Percentiles rank a stretch among this genome's conserved stretches.
Conservation (phyloP, 92 coral and sea anemone genomes). For the Umimayanthus chanpuru region DNA sequence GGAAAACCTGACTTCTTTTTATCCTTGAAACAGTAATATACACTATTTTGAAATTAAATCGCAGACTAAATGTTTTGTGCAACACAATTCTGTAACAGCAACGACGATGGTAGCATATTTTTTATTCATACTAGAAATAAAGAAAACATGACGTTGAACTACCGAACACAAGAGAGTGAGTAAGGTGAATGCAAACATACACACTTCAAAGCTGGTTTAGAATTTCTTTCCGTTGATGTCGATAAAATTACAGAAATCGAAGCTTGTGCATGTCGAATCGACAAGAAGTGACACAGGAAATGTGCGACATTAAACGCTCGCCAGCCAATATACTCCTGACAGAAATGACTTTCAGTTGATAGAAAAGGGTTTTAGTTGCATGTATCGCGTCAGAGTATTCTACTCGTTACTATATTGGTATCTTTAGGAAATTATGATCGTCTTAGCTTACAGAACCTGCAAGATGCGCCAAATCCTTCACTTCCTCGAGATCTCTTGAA, state of each 20-base stretch:
- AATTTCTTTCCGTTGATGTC: not conserved
- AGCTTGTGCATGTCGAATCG: not conserved
- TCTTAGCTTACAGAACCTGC: no score
- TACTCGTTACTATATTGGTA: not conserved
- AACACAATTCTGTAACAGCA: not conserved
- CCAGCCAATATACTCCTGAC: not conserved
- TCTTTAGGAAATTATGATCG: not conserved
- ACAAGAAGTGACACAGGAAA: not conserved
- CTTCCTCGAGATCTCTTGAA: no score
- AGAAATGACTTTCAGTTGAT: not conserved
- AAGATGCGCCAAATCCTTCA: no score
- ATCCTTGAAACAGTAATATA: no score
- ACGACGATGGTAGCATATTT: not conserved
- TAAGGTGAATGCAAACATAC: not conserved
- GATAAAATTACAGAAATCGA: no score
- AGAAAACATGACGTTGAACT: not conserved
- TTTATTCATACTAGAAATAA: not conserved
- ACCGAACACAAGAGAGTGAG: not conserved
- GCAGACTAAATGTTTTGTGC: not conserved
- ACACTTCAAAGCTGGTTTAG: not conserved
- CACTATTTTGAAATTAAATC: not conserved
- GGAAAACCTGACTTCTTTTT: not conserved
- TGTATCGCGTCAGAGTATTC: not conserved
- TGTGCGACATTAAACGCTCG: not conserved
- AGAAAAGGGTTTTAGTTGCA: not conserved